These are phyloP conservation scores for Syndactyla subalaris DNA, from an alignment of 2,797 vertebrate species.

Conservation along the genomic window DNA sequence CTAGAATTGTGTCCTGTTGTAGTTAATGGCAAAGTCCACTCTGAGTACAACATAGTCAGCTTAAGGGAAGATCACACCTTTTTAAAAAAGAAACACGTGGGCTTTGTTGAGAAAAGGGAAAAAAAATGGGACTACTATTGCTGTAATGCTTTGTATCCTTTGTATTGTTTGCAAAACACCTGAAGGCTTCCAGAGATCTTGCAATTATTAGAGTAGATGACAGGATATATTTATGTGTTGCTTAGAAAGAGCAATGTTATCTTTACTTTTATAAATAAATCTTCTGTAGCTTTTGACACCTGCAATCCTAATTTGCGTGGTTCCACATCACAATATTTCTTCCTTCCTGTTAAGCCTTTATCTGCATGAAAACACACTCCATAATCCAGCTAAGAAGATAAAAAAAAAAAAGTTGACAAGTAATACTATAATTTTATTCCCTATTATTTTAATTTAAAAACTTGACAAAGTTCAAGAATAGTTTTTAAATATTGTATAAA, in stretches of 20 bases:
- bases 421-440: neutral
- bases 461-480: neutral
- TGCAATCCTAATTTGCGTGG: neutral
- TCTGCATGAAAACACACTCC: neutral
- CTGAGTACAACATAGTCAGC: neutral
- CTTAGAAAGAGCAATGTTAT: neutral
- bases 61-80: neutral
- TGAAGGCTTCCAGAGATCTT: conserved; percentile 1
- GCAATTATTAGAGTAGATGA: neutral
- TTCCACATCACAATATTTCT: neutral
- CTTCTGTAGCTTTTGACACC: conserved; percentile 3
- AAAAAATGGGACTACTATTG: neutral
- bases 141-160: neutral
- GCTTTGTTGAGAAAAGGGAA: neutral
- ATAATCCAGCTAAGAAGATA: neutral
- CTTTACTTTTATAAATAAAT: neutral
- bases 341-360: neutral
- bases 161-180: neutral
- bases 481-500: neutral
- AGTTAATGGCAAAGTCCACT: neutral
- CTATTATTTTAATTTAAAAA: neutral
- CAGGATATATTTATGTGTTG: neutral
- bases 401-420: neutral
- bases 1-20: neutral
- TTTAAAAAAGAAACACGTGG: neutral